Conservation (phyloP, 35 echinoderm and acorn worm species). For the Apostichopus japonicus region DNA sequence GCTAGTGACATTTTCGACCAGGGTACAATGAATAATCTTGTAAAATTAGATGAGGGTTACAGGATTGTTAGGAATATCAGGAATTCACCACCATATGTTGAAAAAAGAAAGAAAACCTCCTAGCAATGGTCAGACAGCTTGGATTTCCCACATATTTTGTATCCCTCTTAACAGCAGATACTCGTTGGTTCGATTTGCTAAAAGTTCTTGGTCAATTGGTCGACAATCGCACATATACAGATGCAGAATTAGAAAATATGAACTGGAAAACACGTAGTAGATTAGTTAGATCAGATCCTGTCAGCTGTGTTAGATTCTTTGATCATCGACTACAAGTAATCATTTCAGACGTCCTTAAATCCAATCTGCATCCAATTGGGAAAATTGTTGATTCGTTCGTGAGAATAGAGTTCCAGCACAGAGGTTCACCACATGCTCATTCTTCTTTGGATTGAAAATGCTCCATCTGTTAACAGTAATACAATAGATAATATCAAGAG, state of each 20-base stretch:
- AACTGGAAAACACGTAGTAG: conserved; percentile 25
- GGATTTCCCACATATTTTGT: conserved; percentile 52
- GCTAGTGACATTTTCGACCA: neutral
- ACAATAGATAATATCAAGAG: neutral
- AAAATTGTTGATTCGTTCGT: conserved; percentile 1
- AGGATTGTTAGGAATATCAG: neutral
- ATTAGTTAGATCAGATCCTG: conserved; percentile 47
- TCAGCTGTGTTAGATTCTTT: conserved; percentile 39
- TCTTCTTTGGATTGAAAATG: conserved; percentile 35
- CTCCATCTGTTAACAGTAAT: neutral
- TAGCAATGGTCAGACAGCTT: conserved; percentile 51
- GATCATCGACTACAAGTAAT: conserved; percentile 30
- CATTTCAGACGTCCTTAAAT: neutral
- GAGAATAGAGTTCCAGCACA: conserved; percentile 46
- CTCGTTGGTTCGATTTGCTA: conserved; percentile 42
- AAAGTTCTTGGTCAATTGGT: conserved; percentile 31
- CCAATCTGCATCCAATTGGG: neutral
- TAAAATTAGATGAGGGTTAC: neutral
- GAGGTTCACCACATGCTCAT: conserved; percentile 47
- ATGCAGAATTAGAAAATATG: conserved; percentile 3
- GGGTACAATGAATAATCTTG: too few species aligned
- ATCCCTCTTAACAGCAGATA: conserved; percentile 52
- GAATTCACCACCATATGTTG: conserved; percentile 35
- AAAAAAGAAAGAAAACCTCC: conserved; percentile 44
- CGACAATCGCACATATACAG: conserved; percentile 13